These are phyloP conservation scores for Eupleurogrammus muticus DNA, from an alignment of 2,797 vertebrate genomes.

Conservation along the genomic window DNA sequence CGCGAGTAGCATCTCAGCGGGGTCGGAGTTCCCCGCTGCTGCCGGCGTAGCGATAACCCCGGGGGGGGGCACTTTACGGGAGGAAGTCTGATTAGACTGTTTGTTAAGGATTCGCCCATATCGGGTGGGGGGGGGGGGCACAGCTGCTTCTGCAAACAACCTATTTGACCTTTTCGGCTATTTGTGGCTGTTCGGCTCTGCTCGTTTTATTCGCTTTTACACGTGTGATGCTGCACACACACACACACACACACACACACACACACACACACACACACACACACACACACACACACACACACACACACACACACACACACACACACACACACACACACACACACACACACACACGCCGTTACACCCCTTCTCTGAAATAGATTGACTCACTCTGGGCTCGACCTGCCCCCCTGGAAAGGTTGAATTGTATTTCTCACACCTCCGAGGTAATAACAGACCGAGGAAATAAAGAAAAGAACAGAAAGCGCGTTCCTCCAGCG, in stretches of 20 bases:
- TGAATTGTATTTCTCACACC: constrained; percentile 49
- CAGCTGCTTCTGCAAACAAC: constrained; percentile 62
- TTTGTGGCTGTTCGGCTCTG: constrained; percentile 39
- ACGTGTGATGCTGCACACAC: constrained; percentile 33
- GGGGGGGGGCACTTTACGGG: constrained; percentile 55
- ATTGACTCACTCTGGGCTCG: constrained; percentile 48
- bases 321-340: too few relatives aligned
- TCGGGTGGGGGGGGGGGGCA: neutral
- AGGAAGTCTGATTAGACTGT: constrained; percentile 62
- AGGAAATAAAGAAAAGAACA: too few relatives aligned
- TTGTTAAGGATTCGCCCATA: constrained; percentile 48
- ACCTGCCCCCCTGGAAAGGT: constrained; percentile 57
- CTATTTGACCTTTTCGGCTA: constrained; percentile 72
- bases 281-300: too few relatives aligned
- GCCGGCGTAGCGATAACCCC: constrained; percentile 15
- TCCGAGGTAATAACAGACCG: constrained; percentile 61
- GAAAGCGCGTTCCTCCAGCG: constrained; percentile 38
- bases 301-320: too few relatives aligned
- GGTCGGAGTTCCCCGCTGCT: constrained; percentile 43
- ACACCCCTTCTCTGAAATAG: constrained; percentile 56
- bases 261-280: too few relatives aligned
- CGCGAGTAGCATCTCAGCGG: constrained; percentile 55
- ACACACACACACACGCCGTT: too few relatives aligned
- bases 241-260: too few relatives aligned
- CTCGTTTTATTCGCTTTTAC: constrained; percentile 44